phyloP scores from a whole-genome alignment of 2,888 invertebrate species.

The Tetrapedia diversipes region DNA sequence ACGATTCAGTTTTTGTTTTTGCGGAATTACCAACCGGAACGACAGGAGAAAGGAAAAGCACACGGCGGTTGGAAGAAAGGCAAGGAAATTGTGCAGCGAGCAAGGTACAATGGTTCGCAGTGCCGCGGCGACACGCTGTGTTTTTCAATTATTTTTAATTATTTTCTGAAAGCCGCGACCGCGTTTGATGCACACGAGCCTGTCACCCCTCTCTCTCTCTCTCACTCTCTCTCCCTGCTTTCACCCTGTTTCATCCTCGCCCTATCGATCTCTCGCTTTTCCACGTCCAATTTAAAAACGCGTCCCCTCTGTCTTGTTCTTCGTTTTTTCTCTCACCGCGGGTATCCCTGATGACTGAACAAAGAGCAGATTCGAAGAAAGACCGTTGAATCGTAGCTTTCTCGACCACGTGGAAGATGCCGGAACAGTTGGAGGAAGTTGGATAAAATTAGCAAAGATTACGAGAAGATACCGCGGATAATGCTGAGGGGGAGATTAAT shows the following conservation, averaged over 20 bases:
- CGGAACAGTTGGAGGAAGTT: neutral
- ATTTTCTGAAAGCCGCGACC: slow-evolving; percentile 68
- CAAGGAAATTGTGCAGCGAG: slow-evolving; percentile 63
- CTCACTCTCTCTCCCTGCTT: too few species aligned
- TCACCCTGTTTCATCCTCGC: slow-evolving; percentile 10
- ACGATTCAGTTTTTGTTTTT: slow-evolving; percentile 66
- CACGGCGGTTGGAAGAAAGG: slow-evolving; percentile 32
- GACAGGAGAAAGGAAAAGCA: neutral
- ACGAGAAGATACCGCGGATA: too few species aligned
- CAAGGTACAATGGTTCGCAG: slow-evolving; percentile 56
- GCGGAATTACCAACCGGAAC: slow-evolving; percentile 55
- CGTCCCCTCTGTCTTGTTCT: neutral
- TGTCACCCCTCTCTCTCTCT: slow-evolving; percentile 8
- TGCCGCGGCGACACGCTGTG: slow-evolving; percentile 50
- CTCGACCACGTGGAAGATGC: neutral
- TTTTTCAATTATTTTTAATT: slow-evolving; percentile 74
- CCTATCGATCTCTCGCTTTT: slow-evolving; percentile 35
- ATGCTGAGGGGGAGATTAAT: neutral
- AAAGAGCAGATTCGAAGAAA: neutral
- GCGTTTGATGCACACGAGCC: slow-evolving; percentile 62
- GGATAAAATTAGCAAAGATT: neutral
- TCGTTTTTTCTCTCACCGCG: too few species aligned
- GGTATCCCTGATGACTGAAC: slow-evolving; percentile 1
- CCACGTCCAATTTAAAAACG: slow-evolving; percentile 54
- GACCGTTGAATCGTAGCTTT: neutral